A percentile compares a stretch with the other conserved stretches of the same genome.
phyloP scores from a whole-genome alignment of 2,888 invertebrate species.

The Lepidocyrtoides sp. region DNA sequence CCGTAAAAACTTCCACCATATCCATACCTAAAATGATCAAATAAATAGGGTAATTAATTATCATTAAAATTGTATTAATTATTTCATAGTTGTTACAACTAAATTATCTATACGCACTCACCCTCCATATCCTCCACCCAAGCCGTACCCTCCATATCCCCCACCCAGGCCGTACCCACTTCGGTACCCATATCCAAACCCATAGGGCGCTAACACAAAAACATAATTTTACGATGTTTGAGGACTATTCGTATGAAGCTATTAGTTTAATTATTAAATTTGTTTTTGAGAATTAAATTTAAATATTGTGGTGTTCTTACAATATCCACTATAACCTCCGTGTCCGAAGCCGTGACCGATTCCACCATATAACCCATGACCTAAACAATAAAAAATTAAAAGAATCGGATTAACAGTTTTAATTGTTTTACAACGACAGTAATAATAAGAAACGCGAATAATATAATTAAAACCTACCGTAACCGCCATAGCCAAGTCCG shows the following conservation, averaged over 20 bases:
- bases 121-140: not conserved
- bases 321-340: constrained; percentile 58
- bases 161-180: constrained; percentile 19
- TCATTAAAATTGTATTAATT: not conserved
- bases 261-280: too few relatives aligned
- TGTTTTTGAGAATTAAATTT: not conserved
- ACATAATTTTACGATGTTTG: too few relatives aligned
- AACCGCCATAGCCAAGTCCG: constrained; percentile 53
- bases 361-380: not conserved
- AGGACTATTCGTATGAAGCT: too few relatives aligned
- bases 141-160: constrained; percentile 48
- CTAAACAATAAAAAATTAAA: not conserved
- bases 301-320: not conserved
- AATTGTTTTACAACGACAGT: not conserved
- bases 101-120: too few relatives aligned
- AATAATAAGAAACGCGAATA: too few relatives aligned
- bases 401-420: not conserved
- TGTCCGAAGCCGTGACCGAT: constrained; percentile 43
- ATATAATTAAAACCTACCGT: not conserved
- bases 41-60: constrained; percentile 14
- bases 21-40: constrained; percentile 4
- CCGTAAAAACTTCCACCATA: constrained; percentile 48
- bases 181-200: constrained; percentile 13
- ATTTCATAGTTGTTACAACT: too few relatives aligned
- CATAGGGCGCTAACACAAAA: too few relatives aligned